phyloP scores from a whole-genome alignment of 2,113 vertebrate species.

The Potamarius usumacintae region DNA sequence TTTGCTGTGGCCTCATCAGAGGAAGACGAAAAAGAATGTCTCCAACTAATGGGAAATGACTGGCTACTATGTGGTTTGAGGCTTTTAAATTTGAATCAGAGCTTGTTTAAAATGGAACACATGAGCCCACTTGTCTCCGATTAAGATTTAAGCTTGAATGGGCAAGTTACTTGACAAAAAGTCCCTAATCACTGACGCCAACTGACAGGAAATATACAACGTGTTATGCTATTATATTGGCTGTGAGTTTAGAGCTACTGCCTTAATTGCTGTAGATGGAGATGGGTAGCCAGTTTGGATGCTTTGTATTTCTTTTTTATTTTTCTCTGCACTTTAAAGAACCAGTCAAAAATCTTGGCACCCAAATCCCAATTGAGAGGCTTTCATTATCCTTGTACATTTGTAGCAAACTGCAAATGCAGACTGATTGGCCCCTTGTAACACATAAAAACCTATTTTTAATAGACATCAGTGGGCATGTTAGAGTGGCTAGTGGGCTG shows the following conservation, averaged over 20 bases:
- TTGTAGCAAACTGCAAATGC: conserved; percentile 9
- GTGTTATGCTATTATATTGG: not conserved
- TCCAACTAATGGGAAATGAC: not conserved
- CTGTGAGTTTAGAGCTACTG: not conserved
- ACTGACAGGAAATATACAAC: not conserved
- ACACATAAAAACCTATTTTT: conserved; percentile 13
- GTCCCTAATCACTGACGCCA: not conserved
- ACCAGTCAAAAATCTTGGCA: conserved; percentile 1
- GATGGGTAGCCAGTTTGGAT: not conserved
- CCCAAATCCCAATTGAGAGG: not conserved
- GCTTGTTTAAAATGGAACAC: not conserved
- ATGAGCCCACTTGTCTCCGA: too few species aligned
- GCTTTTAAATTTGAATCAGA: not conserved
- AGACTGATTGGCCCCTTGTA: conserved; percentile 3
- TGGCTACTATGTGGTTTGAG: not conserved
- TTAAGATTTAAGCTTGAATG: not conserved
- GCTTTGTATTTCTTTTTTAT: not conserved
- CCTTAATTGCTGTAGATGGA: not conserved
- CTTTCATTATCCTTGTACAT: conserved; percentile 5
- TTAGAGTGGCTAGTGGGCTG: conserved; percentile 16
- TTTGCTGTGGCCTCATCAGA: not conserved
- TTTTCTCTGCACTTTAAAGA: not conserved
- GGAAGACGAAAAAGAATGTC: not conserved
- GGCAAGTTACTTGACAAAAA: not conserved
- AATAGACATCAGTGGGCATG: conserved; percentile 6